Base-by-base conservation (phyloP, 2,113 vertebrate genomes). In the Pan troglodytes region DNA sequence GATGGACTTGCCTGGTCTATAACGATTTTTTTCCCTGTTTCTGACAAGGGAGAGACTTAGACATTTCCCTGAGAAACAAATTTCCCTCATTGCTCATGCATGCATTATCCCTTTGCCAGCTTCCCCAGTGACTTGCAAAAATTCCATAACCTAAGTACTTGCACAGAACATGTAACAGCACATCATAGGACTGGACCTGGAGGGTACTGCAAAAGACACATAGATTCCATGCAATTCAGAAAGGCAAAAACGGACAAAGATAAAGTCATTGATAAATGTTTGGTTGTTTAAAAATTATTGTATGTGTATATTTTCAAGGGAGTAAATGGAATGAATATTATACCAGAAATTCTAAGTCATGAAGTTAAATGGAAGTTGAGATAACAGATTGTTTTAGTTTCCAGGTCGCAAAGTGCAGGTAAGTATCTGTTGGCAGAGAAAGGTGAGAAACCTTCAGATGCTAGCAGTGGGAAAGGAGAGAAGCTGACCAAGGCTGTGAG, bases 91-190 rank as follows among this genome's bases (percentile, higher is more conserved):
- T 92, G 75, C 90, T 95, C 64, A 88, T 27, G 7, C 35, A 23
- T 96, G 95, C 87, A 45, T 5, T 79, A 83, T 38, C 7, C 76
- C 52, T 88, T 90, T 97, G 80, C 86, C 93, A 90, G 70, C 72
- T 78, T 96, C 92, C 57, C 9, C 57, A 87, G 67, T 94, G 86
- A 96, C 93, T 97, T 83, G 61, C 78, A 94, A 80, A 97, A 89
- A 86, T 87, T 84, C 57, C 73, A 0, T 96, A 87, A 93, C 89
- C 64, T 92, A 92, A 88, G 83, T 96, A 78, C 43, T 78, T 17
- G 16, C 17, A 81, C 40, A 96, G 80, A 80, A 89, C 76, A 23
- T 55, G 93, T 87, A 85, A 59, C 14, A 13, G 30, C 35, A 2
- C 10, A 40, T 92, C 59, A 22, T 11, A 92, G 75, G 90, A 81